Conservation (phyloP, 2,113 vertebrate genomes). For the Neofelis nebulosa region DNA sequence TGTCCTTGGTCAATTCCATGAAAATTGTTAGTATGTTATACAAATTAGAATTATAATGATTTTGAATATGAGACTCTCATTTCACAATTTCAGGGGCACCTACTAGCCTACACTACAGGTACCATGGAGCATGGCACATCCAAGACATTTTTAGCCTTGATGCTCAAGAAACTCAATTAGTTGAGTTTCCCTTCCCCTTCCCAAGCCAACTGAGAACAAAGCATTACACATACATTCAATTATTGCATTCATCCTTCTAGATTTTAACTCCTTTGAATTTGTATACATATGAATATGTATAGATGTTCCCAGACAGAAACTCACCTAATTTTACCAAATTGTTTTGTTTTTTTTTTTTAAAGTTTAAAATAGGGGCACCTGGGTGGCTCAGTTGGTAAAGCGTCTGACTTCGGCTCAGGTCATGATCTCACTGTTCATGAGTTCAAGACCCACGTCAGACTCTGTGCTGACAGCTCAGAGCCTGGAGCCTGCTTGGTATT, state of each 20-base stretch:
- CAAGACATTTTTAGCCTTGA: background rate
- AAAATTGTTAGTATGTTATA: background rate
- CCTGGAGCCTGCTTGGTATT: too few species aligned
- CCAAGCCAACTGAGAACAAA: background rate
- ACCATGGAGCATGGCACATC: background rate
- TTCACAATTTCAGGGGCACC: background rate
- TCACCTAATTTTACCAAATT: background rate
- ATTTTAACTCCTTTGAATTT: background rate
- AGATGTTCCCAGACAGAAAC: background rate
- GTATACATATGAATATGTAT: background rate
- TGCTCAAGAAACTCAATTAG: background rate
- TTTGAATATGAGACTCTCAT: background rate
- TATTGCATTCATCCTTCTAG: background rate
- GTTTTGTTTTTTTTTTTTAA: background rate
- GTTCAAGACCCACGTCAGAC: too few species aligned
- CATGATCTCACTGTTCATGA: too few species aligned
- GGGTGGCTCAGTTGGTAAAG: too few species aligned
- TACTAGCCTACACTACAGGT: background rate
- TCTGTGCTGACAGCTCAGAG: too few species aligned
- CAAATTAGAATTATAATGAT: background rate
- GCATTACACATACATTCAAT: background rate
- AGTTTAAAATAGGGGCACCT: too few species aligned
- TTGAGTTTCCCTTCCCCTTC: background rate
- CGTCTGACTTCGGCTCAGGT: too few species aligned
- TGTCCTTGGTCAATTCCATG: background rate